A percentile compares a stretch with the other conserved stretches of the same genome.
Evolutionary conservation across 37 sponge, comb jelly and placozoan genomes (phyloP).

Genomic region (Corticium candelabrum): DNA sequence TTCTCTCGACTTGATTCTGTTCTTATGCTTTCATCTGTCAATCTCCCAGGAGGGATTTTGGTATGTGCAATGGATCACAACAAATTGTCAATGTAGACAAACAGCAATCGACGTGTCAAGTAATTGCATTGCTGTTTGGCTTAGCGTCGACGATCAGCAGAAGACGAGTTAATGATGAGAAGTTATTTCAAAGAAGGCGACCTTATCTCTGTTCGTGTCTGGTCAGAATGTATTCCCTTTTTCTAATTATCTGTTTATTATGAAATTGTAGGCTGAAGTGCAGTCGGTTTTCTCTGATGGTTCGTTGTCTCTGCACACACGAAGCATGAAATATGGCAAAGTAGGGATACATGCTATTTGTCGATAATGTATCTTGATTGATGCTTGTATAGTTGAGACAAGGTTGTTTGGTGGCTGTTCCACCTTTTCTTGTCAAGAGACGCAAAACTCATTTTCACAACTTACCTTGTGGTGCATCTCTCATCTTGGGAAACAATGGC

Average conservation of each 20-base stretch:
- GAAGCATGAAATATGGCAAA: slow-evolving; percentile 91
- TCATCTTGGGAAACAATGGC: slow-evolving; percentile 96
- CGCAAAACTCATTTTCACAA: slow-evolving; percentile 97
- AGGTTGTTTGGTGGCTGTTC: slow-evolving; percentile 69
- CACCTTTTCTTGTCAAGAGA: slow-evolving; percentile 77
- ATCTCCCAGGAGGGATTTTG: slow-evolving; percentile 87
- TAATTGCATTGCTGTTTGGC: not conserved
- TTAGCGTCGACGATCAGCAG: slow-evolving; percentile 60
- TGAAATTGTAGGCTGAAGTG: slow-evolving; percentile 74
- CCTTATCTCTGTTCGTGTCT: slow-evolving; percentile 67
- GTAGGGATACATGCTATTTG: slow-evolving; percentile 21
- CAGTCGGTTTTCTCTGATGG: slow-evolving; percentile 74
- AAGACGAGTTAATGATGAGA: slow-evolving; percentile 96
- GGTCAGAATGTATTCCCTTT: not conserved
- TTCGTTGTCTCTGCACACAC: slow-evolving; percentile 79
- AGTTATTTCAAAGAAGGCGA: slow-evolving; percentile 87
- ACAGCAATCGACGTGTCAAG: not conserved
- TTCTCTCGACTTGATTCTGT: slow-evolving; percentile 76
- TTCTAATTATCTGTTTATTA: not conserved
- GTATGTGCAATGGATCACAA: slow-evolving; percentile 32
- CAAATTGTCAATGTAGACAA: no score
- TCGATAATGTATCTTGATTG: not conserved
- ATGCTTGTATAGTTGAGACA: slow-evolving; percentile 27
- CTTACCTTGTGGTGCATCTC: slow-evolving; percentile 76
- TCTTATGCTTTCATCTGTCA: slow-evolving; percentile 82